phyloP scores from a whole-genome alignment of 2,797 vertebrate genomes.

The Oreochromis mossambicus region DNA sequence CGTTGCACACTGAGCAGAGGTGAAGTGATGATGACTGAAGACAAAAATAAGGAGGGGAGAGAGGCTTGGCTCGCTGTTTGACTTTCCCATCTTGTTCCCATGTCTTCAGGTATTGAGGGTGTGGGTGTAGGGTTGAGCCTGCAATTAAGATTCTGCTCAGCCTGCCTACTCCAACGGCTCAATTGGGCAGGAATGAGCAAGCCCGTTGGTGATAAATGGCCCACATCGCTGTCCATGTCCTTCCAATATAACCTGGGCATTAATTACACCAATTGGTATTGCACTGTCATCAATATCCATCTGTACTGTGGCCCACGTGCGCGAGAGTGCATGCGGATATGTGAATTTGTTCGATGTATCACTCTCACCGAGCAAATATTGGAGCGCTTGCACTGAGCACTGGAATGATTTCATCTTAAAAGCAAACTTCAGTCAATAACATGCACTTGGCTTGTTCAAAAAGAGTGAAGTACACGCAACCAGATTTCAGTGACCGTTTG shows the following conservation, averaged over 20 bases:
- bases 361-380: not conserved
- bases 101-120: constrained; percentile 11
- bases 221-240: constrained; percentile 65
- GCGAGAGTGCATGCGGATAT: not conserved
- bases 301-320: constrained; percentile 20
- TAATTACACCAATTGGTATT: constrained; percentile 78
- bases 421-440: constrained; percentile 20
- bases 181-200: constrained; percentile 69
- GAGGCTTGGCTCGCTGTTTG: constrained; percentile 30
- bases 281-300: constrained; percentile 74
- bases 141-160: constrained; percentile 75
- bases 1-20: not conserved
- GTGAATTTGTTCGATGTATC: constrained; percentile 19
- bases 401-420: constrained; percentile 26
- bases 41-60: not conserved
- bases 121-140: constrained; percentile 11
- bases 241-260: constrained; percentile 73
- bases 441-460: not conserved
- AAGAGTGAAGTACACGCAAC: not conserved
- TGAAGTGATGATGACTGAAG: constrained; percentile 24
- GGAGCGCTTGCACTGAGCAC: not conserved
- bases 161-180: constrained; percentile 62
- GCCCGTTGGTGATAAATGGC: constrained; percentile 74
- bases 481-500: not conserved
- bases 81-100: constrained; percentile 45